These are phyloP conservation scores for Ladona fulva DNA, from an alignment of 1,140 invertebrate species.

Conservation along the genomic window DNA sequence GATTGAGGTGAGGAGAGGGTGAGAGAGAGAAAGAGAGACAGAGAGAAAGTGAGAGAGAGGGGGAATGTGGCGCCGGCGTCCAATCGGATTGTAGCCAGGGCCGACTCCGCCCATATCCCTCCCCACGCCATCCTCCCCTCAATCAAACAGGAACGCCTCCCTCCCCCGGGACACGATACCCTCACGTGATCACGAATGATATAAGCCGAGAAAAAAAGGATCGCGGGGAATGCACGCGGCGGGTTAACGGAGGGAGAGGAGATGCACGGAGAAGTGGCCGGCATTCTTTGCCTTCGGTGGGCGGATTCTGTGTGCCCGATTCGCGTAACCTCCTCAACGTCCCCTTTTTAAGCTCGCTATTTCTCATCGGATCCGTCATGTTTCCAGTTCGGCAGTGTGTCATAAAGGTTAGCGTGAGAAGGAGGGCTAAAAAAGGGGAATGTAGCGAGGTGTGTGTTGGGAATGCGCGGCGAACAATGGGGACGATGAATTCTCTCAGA, in stretches of 20 bases:
- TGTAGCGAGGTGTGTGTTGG: too few species aligned
- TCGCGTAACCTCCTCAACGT: not conserved
- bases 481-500: too few species aligned
- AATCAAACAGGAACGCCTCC: not conserved
- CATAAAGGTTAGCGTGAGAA: too few species aligned
- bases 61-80: not conserved
- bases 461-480: too few species aligned
- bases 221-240: not conserved
- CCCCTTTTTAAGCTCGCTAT: not conserved
- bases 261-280: not conserved
- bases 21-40: not conserved
- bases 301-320: not conserved
- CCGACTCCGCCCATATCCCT: conserved; percentile 1
- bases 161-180: not conserved
- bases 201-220: not conserved
- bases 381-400: too few species aligned
- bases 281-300: not conserved
- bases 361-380: not conserved
- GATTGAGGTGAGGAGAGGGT: not conserved
- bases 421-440: too few species aligned
- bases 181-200: conserved; percentile 4
- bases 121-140: not conserved
- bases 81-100: not conserved
- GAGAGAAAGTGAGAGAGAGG: not conserved
- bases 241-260: not conserved